A percentile compares a stretch with the other conserved stretches of the same genome.
Conservation (phyloP, 2,888 invertebrate species). For the Balanococcus diminutus region DNA sequence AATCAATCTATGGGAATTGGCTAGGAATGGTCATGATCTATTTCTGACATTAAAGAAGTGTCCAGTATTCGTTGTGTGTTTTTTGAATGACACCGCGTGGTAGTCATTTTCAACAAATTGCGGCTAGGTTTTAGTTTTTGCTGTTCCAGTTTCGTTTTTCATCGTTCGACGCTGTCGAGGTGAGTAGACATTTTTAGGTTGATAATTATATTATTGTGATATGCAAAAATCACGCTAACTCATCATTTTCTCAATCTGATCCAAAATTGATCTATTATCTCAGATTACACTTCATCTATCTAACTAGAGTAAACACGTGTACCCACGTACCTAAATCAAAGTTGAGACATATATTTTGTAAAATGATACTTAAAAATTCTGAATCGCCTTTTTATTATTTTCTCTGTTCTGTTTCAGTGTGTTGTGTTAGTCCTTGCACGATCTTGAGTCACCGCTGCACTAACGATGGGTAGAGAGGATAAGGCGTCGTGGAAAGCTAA, state of each 20-base stretch:
- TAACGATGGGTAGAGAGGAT: slow-evolving; percentile 99
- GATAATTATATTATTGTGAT: neutral
- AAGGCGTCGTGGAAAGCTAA: slow-evolving; percentile 97
- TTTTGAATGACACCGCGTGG: slow-evolving; percentile 35
- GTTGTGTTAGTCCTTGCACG: slow-evolving; percentile 63
- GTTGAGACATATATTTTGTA: no score
- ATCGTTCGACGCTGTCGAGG: slow-evolving; percentile 33
- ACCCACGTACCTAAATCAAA: no score
- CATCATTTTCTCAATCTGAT: neutral
- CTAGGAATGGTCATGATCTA: no score
- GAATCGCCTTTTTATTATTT: no score
- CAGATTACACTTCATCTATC: neutral
- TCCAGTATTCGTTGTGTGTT: no score
- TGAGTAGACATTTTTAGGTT: neutral
- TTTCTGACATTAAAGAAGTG: no score
- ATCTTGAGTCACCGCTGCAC: slow-evolving; percentile 58
- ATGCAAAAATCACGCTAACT: neutral
- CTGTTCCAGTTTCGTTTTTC: neutral
- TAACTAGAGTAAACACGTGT: neutral
- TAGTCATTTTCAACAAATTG: no score
- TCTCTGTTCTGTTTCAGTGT: slow-evolving; percentile 41
- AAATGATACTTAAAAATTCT: no score
- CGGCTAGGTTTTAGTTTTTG: neutral
- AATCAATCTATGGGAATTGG: no score
- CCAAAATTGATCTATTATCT: neutral